Evolutionary conservation across 2,113 vertebrate species (phyloP).

Genomic region (Stomatorhinus ivindoensis): DNA sequence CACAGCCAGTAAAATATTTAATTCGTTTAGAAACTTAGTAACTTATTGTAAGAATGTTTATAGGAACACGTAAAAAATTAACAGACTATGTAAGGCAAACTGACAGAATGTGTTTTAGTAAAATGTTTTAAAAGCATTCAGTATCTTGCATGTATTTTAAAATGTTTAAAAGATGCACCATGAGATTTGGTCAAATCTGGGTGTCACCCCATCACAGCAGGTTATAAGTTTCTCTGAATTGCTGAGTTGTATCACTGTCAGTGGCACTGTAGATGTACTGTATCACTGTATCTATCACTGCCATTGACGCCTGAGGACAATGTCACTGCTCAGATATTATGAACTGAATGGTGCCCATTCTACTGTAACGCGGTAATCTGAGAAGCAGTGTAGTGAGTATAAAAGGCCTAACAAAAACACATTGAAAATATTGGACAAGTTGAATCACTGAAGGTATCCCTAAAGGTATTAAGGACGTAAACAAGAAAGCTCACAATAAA

Average conservation of each 20-base stretch:
- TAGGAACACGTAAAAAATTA: neutral
- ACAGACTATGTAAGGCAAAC: neutral
- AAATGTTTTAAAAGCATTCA: neutral
- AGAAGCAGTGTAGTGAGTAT: neutral
- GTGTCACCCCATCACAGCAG: neutral
- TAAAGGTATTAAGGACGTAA: neutral
- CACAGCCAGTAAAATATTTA: neutral
- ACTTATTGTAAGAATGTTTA: neutral
- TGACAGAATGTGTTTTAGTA: neutral
- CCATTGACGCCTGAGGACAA: neutral
- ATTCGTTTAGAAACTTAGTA: neutral
- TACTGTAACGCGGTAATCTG: neutral
- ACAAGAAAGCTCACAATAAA: neutral
- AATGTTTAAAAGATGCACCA: neutral
- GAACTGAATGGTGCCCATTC: neutral
- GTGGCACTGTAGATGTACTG: neutral
- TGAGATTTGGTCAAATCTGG: neutral
- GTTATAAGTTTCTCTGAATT: neutral
- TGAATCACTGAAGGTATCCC: neutral
- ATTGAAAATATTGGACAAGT: neutral
- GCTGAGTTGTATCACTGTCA: neutral
- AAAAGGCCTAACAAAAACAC: neutral
- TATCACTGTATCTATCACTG: neutral
- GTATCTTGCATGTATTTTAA: neutral
- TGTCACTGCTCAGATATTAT: neutral